Base-by-base conservation (phyloP, 1,140 invertebrate species). In the Limonius californicus region DNA sequence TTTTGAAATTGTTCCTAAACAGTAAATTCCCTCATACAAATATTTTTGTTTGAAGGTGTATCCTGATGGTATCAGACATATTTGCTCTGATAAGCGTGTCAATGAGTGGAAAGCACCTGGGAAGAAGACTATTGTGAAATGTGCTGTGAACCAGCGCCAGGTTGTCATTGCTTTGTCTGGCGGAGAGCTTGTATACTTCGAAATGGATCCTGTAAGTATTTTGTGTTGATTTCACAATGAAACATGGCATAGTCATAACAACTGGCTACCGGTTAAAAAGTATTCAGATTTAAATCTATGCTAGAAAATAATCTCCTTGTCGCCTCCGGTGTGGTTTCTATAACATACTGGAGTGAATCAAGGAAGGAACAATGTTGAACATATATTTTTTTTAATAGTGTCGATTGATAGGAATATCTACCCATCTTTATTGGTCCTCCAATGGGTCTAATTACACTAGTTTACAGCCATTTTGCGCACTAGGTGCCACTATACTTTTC, bases 101-200 rank as follows among this genome's bases (percentile, higher is more conserved):
- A 99, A 99, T 70, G 97, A 99, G 79, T 99, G 98, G 98, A 96
- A 98, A 74, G 94, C 95, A 50, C 96, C 97, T 0, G 95, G 94
- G 3, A 98, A 98, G 76, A 97, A 97, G 71, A 92, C 89, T 0
- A 99, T 99, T 63, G 89, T 96, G 0, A 95, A 96, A 77, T 99
- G 97, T 81, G 97, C 97, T 1, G 93, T 99, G 0, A 99, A 99
- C 80, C 94, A 98, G 74, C 82, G 97, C 61, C 98, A 99, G 81
- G 95, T 98, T 18, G 97, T 99, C 0, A 99, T 99, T 66, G 97
- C 97, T 0, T 79, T 99, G 3, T 94, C 94, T 30, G 97, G 97
- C 0, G 95, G 97, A 50, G 97, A 99, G 82, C 80, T 99, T 16
- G 95, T 99, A 14, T 99, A 99, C 80, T 99, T 99, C 79, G 97